Evolutionary conservation across 2,888 invertebrate genomes (phyloP).

Genomic region (Parnassius smintheus): DNA sequence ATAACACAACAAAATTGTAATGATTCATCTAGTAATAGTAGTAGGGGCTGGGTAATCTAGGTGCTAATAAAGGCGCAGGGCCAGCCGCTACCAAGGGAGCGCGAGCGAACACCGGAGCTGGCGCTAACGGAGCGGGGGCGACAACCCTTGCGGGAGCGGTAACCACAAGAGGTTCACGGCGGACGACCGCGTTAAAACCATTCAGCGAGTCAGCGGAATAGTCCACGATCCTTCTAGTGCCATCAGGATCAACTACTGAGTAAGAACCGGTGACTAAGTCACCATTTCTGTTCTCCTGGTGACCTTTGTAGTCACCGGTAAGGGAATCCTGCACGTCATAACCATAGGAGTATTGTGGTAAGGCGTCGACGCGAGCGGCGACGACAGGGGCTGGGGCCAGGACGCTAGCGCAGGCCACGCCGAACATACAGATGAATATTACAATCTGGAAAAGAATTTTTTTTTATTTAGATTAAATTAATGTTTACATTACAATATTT

Average conservation of each 20-base stretch:
- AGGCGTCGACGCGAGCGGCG: slow-evolving; percentile 60
- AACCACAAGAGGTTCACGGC: slow-evolving; percentile 70
- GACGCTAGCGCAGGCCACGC: slow-evolving; percentile 61
- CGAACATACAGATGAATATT: slow-evolving; percentile 70
- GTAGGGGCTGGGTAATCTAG: slow-evolving; percentile 62
- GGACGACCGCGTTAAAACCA: slow-evolving; percentile 81
- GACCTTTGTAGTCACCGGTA: slow-evolving; percentile 82
- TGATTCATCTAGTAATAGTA: slow-evolving; percentile 71
- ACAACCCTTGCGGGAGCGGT: slow-evolving; percentile 48
- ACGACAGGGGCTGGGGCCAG: slow-evolving; percentile 56
- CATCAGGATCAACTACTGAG: slow-evolving; percentile 79
- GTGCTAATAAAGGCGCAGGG: slow-evolving; percentile 43
- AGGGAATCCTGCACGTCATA: slow-evolving; percentile 81
- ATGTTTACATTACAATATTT: too few relatives aligned
- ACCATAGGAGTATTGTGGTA: slow-evolving; percentile 80
- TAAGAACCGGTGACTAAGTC: slow-evolving; percentile 81
- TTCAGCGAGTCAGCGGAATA: slow-evolving; percentile 79
- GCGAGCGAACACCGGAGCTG: slow-evolving; percentile 43
- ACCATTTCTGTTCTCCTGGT: slow-evolving; percentile 79
- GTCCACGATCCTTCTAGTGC: slow-evolving; percentile 79
- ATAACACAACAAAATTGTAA: slow-evolving; percentile 73
- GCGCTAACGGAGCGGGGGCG: slow-evolving; percentile 43
- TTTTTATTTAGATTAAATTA: background rate
- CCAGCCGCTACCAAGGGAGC: slow-evolving; percentile 39
- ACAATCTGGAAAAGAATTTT: slow-evolving; percentile 62